Conservation (phyloP, 2,888 invertebrate genomes). For the Agrochola lota region DNA sequence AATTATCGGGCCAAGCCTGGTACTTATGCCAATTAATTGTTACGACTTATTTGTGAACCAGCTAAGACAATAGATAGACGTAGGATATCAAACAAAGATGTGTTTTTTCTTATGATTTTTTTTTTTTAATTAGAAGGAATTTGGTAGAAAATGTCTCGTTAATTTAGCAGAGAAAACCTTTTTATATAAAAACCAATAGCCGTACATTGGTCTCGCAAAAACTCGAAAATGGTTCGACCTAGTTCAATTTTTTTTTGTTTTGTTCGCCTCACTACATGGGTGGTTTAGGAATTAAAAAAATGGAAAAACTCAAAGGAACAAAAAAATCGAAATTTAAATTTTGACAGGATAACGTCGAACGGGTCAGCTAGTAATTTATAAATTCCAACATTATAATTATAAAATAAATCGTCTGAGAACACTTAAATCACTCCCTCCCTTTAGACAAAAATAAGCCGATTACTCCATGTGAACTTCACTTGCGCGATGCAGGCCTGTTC, state of each 20-base stretch:
- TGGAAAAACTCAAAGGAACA: too few species aligned
- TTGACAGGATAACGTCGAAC: too few species aligned
- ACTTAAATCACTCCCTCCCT: neutral
- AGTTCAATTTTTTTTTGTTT: too few species aligned
- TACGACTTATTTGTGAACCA: constrained; percentile 77
- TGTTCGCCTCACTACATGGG: too few species aligned
- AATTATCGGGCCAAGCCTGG: constrained; percentile 84
- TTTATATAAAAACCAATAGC: too few species aligned
- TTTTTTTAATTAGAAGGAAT: neutral
- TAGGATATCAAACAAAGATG: constrained; percentile 48
- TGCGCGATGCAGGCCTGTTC: neutral
- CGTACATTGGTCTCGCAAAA: too few species aligned
- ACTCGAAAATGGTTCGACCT: too few species aligned
- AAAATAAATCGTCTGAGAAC: neutral
- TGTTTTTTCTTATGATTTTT: neutral
- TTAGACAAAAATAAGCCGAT: neutral
- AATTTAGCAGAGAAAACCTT: neutral
- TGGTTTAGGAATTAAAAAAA: too few species aligned
- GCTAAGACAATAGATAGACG: constrained; percentile 68
- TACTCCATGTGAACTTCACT: neutral
- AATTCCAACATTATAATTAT: neutral
- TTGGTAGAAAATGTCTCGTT: neutral
- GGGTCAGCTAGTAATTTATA: too few species aligned
- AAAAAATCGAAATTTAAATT: too few species aligned
- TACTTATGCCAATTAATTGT: constrained; percentile 87